Evolutionary conservation across 1,140 invertebrate genomes (phyloP), one percentile per base, ranked within the genome.

Genomic region (Drosophila tristis): DNA sequence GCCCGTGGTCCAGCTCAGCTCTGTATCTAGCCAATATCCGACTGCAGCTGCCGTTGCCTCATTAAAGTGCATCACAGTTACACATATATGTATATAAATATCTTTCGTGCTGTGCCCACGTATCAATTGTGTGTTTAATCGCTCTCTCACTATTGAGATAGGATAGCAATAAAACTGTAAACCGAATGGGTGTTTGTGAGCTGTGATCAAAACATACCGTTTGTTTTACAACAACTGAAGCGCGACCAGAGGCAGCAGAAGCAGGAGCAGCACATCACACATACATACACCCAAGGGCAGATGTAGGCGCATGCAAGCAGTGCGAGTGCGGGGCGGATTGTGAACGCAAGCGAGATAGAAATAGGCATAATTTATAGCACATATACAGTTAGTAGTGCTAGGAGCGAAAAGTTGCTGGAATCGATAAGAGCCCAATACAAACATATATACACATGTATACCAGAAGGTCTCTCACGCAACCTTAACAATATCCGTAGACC

Each of bases 221-320:
- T 60, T 60, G 29, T 60, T 60, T 49, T 53, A 63, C 63, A 81
- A 48, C 65, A 80, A 74, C 78, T 79, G 86, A 82, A 72, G 74
- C 74, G 68, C 63, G 56, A 67, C 63, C 51, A 54, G 16, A 56
- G 43, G 8, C 73, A 57, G 54, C 35, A 45, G 61, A 67, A 73
- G 62, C 42, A 77, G 70, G 72, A 61, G 53, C 42, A 49, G 45
- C 16, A 35, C 29, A 29, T 23, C 23, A 44, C 29, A 50, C 44
- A 57, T 29, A 44, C 55, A 47, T 49, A 60, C 61, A 35, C 43
- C 4, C 35, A 39, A 39, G 35, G 35, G 35, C 35, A 39, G 35
- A 39, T 39, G 35, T 39, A 39, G 35, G 67, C 64, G 45, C 35
- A 67, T 42, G 5, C 15, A 55, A 13, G 8, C 47, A 63, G 20